Evolutionary conservation across 2,797 vertebrate species (phyloP).

Genomic region (Propithecus deckenii): DNA sequence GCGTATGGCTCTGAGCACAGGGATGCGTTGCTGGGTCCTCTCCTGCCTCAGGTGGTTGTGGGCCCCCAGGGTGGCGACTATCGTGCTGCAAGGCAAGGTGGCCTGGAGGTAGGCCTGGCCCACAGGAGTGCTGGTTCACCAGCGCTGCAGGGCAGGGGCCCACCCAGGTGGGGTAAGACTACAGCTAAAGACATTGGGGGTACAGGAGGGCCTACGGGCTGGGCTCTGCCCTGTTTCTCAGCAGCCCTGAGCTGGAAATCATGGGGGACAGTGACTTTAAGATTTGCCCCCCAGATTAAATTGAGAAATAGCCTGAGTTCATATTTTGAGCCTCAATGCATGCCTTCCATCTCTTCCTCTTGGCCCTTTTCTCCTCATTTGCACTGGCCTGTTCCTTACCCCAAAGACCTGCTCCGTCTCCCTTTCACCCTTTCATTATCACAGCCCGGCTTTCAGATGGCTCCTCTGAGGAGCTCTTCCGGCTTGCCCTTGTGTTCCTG

Average conservation of each 20-base stretch:
- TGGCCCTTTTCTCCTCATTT: background rate
- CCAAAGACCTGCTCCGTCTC: no score
- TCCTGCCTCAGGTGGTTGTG: conserved; percentile 79
- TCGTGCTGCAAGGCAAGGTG: conserved; percentile 33
- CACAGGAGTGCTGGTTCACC: no score
- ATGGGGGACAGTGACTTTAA: background rate
- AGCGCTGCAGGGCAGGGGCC: background rate
- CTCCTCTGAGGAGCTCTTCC: background rate
- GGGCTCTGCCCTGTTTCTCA: background rate
- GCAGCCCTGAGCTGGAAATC: background rate
- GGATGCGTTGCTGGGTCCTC: conserved; percentile 78
- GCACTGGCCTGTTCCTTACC: background rate
- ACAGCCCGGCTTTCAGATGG: background rate
- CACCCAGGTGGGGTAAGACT: background rate
- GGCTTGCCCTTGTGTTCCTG: fast-evolving
- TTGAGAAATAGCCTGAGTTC: background rate
- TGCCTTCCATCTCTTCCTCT: background rate
- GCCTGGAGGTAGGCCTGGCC: background rate
- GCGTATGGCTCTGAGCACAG: conserved; percentile 66
- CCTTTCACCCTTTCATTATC: background rate
- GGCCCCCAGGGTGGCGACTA: conserved; percentile 81
- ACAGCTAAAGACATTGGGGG: no score
- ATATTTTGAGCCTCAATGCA: background rate
- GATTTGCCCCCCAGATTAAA: background rate
- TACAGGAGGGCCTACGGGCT: fast-evolving